Conservation (phyloP, 2,888 invertebrate species). For the Hirtodrosophila trivittata region DNA sequence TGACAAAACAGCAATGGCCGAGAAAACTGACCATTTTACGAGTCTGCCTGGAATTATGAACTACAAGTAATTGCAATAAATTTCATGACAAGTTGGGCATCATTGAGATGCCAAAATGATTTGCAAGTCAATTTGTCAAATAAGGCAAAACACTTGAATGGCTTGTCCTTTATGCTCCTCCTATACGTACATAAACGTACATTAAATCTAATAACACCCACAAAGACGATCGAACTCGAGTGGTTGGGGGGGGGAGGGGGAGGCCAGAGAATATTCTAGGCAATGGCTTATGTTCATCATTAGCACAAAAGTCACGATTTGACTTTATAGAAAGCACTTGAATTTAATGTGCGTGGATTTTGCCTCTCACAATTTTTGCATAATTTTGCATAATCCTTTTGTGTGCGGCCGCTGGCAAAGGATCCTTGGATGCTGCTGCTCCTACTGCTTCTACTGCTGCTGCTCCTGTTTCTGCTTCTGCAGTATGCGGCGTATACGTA, state of each 20-base stretch:
- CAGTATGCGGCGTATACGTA: constrained; percentile 71
- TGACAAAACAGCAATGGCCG: constrained; percentile 50
- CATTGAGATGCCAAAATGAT: constrained; percentile 56
- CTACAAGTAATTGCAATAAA: constrained; percentile 44
- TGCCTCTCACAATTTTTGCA: constrained; percentile 55
- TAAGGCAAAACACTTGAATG: constrained; percentile 47
- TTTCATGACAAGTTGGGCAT: constrained; percentile 31
- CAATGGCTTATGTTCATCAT: constrained; percentile 67
- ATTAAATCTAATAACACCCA: constrained; percentile 7
- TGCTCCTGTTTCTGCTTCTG: constrained; percentile 29
- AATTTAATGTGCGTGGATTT: constrained; percentile 77
- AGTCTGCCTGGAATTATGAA: constrained; percentile 34
- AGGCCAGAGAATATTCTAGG: constrained; percentile 25
- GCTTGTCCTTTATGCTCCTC: constrained; percentile 4
- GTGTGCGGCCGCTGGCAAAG: constrained; percentile 22
- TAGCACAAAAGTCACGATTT: constrained; percentile 81
- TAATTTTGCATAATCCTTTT: constrained; percentile 77
- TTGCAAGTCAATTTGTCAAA: constrained; percentile 77
- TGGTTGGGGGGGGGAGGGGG: not conserved
- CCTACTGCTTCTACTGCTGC: constrained; percentile 10
- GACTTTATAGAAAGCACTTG: constrained; percentile 79
- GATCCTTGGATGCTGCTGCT: constrained; percentile 16
- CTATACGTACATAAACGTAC: constrained; percentile 2
- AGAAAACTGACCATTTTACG: constrained; percentile 14
- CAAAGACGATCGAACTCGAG: constrained; percentile 9